Evolutionary conservation across 2,113 vertebrate species (phyloP), one percentile per base, ranked within the genome.

Genomic region (Peucedramus taeniatus): DNA sequence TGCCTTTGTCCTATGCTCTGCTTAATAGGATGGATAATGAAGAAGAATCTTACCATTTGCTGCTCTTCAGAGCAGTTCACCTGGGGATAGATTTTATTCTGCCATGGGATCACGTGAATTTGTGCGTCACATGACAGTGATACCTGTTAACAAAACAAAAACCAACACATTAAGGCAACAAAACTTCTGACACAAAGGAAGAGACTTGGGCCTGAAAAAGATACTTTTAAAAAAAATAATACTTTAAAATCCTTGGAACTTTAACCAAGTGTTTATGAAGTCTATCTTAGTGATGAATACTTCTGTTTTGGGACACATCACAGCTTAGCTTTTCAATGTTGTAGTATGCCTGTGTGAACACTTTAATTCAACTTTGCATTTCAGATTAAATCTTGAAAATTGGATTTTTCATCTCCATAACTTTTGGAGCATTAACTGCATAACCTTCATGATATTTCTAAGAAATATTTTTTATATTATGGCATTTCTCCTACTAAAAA

Each of bases 91-190:
- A 70, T 44, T 96, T 97, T 96, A 10, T 95, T 31, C 94, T 98
- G 95, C 98, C 98, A 98, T 1, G 97, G 97, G 26, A 97, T 96
- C 54, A 98, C 82, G 1, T 98, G 87, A 93, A 99, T 97, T 10
- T 97, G 83, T 20, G 99, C 98, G 49, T 97, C 83, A 54, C 99
- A 99, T 50, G 59, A 23, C 15, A 97, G 26, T 35, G 66, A 57
- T 92, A 47, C 83, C 99, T 99, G 92, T 95, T 66, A 53, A 89
- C 33, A 44, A 80, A 96, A 93, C 37, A 91, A 44, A 95, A 93
- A 13, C 19, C 30, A 80, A 8, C 26, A 71, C 21, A 3, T 31
- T 71, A 63, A 71, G 49, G 63, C 31, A 90, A 66, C 19, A 77
- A 60, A 71, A 57, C 16, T 31, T 82, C 39, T 95, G 53, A 74